These are phyloP conservation scores for Calameuta filiformis DNA, from an alignment of 2,888 invertebrate species.

Conservation along the genomic window DNA sequence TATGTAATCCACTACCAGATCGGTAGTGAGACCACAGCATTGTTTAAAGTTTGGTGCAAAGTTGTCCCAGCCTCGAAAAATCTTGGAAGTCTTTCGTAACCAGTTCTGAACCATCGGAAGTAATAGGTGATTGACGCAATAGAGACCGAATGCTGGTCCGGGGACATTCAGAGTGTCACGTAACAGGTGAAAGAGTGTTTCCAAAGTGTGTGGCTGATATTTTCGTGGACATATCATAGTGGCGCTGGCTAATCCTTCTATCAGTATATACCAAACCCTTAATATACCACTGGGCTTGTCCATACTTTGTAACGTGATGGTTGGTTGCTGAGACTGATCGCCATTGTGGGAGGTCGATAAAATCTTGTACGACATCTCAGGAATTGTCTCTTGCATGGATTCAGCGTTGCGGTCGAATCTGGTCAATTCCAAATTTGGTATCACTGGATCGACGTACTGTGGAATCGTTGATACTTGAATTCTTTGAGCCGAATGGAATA, in stretches of 20 bases:
- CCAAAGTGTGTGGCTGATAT: conserved; percentile 87
- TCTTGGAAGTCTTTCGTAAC: conserved; percentile 79
- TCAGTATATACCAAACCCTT: conserved; percentile 89
- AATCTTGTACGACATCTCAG: conserved; percentile 75
- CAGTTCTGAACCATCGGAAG: conserved; percentile 94
- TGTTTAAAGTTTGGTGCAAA: conserved; percentile 93
- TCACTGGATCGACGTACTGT: conserved; percentile 86
- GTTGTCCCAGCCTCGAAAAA: conserved; percentile 78
- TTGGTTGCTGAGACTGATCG: conserved; percentile 65
- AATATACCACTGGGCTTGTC: conserved; percentile 86
- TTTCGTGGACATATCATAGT: conserved; percentile 81
- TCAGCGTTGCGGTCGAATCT: conserved; percentile 73
- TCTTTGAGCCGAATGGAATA: conserved; percentile 89
- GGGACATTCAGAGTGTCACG: conserved; percentile 82
- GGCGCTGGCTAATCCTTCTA: conserved; percentile 87
- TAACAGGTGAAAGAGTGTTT: conserved; percentile 86
- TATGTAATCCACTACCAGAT: conserved; percentile 88
- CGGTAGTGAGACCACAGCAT: conserved; percentile 92
- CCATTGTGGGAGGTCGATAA: conserved; percentile 69
- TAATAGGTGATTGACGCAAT: conserved; percentile 91
- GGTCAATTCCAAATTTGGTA: conserved; percentile 80
- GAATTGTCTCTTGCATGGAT: conserved; percentile 74
- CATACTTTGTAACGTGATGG: conserved; percentile 73
- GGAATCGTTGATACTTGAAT: conserved; percentile 82
- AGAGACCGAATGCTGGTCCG: conserved; percentile 89